phyloP scores from a whole-genome alignment of 2,113 vertebrate genomes.

The Apodemus sylvaticus region DNA sequence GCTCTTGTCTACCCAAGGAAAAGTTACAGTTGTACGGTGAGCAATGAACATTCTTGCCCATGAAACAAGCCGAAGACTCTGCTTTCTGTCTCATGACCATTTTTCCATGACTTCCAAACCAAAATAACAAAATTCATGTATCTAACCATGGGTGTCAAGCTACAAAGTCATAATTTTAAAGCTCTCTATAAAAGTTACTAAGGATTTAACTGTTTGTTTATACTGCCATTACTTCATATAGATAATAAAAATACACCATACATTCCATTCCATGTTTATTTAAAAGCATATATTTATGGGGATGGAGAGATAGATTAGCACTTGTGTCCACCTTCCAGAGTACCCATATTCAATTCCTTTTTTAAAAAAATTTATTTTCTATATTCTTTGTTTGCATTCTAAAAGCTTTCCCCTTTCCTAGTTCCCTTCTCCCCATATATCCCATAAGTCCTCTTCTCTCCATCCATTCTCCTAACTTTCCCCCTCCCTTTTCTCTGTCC shows the following conservation, averaged over 20 bases:
- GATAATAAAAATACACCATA: neutral
- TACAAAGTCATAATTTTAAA: neutral
- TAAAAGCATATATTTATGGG: neutral
- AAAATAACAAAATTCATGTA: neutral
- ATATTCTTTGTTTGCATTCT: too few relatives aligned
- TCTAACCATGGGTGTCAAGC: neutral
- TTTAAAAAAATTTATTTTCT: too few relatives aligned
- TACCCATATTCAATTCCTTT: neutral
- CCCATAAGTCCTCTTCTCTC: too few relatives aligned
- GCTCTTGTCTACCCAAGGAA: neutral
- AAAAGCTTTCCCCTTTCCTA: too few relatives aligned
- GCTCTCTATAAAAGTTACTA: neutral
- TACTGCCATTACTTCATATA: neutral
- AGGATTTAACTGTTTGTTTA: slow-evolving; percentile 12
- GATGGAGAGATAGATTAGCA: neutral
- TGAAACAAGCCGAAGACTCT: neutral
- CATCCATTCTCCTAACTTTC: too few relatives aligned
- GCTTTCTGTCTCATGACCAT: neutral
- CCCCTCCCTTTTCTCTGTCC: too few relatives aligned
- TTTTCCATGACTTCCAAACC: neutral
- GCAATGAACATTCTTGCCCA: neutral
- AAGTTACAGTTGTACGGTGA: neutral
- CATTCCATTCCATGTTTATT: neutral
- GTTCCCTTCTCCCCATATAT: too few relatives aligned
- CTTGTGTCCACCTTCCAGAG: neutral